Evolutionary conservation across 2,797 vertebrate genomes (phyloP).

Genomic region (Rhadinocentrus ornatus): DNA sequence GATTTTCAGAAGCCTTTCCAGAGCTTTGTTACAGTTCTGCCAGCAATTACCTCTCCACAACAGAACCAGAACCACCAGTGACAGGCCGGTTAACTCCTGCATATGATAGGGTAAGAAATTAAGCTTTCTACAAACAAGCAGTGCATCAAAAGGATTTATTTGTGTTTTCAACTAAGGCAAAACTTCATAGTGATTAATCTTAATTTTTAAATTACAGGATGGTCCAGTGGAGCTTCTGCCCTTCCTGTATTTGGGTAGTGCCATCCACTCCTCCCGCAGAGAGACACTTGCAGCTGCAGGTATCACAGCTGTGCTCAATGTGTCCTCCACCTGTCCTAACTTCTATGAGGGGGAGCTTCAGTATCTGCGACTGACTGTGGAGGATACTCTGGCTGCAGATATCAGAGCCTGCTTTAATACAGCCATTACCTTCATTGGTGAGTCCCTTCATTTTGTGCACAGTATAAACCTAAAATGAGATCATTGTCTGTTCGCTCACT

Average conservation of each 20-base stretch:
- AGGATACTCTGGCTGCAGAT: conserved; percentile 87
- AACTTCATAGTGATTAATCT: neutral
- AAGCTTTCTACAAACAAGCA: neutral
- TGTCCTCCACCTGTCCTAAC: conserved; percentile 89
- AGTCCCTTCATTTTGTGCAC: conserved; percentile 29
- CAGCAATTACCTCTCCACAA: conserved; percentile 28
- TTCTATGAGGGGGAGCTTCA: conserved; percentile 85
- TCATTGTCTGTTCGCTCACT: neutral
- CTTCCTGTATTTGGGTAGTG: conserved; percentile 89
- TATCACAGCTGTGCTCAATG: conserved; percentile 89
- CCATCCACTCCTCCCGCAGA: conserved; percentile 85
- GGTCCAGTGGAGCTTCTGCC: conserved; percentile 90
- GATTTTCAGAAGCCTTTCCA: conserved; percentile 82
- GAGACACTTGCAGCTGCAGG: conserved; percentile 83
- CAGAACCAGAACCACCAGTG: conserved; percentile 61
- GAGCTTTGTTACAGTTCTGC: conserved; percentile 81
- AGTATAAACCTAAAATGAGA: neutral
- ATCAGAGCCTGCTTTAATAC: conserved; percentile 88
- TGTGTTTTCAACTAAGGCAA: neutral
- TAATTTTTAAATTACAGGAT: conserved; percentile 66
- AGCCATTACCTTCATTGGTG: conserved; percentile 89
- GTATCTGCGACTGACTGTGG: conserved; percentile 87
- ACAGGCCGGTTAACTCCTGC: conserved; percentile 78
- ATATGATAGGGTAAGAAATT: conserved; percentile 84
- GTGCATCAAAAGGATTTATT: neutral